Evolutionary conservation across 2,888 invertebrate species (phyloP).

Genomic region (Ennomos fuscantarius): DNA sequence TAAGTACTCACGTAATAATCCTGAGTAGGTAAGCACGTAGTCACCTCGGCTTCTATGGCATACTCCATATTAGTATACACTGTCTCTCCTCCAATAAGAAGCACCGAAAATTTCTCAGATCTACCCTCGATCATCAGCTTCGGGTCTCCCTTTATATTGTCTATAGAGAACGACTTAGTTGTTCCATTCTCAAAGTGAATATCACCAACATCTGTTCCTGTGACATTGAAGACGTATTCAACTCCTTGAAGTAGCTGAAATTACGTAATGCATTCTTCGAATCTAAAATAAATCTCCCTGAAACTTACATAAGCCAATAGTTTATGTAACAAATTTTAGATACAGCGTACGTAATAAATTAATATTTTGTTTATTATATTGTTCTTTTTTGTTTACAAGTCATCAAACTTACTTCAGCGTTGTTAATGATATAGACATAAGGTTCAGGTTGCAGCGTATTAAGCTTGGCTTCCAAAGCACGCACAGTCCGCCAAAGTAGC

Average conservation of each 20-base stretch:
- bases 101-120: constrained; percentile 58
- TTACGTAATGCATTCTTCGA: neutral
- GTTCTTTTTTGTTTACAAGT: too few relatives aligned
- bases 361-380: too few relatives aligned
- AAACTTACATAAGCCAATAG: too few relatives aligned
- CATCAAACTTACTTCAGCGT: constrained; percentile 50
- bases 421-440: constrained; percentile 59
- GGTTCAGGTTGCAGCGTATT: constrained; percentile 56
- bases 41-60: constrained; percentile 59
- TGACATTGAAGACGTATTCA: constrained; percentile 62
- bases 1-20: constrained; percentile 63
- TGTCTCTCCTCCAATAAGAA: constrained; percentile 57
- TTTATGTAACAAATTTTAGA: too few relatives aligned
- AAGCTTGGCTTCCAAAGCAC: constrained; percentile 56
- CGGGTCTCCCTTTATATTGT: constrained; percentile 56
- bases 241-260: constrained; percentile 62
- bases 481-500: constrained; percentile 57
- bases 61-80: constrained; percentile 56
- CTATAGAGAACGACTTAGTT: constrained; percentile 57
- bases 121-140: constrained; percentile 55
- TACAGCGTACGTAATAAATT: too few relatives aligned
- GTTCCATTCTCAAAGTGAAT: constrained; percentile 27
- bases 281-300: neutral
- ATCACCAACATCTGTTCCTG: constrained; percentile 37
- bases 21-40: constrained; percentile 59